Base-by-base conservation (phyloP, 2,113 vertebrate species). In the Siniperca chuatsi region DNA sequence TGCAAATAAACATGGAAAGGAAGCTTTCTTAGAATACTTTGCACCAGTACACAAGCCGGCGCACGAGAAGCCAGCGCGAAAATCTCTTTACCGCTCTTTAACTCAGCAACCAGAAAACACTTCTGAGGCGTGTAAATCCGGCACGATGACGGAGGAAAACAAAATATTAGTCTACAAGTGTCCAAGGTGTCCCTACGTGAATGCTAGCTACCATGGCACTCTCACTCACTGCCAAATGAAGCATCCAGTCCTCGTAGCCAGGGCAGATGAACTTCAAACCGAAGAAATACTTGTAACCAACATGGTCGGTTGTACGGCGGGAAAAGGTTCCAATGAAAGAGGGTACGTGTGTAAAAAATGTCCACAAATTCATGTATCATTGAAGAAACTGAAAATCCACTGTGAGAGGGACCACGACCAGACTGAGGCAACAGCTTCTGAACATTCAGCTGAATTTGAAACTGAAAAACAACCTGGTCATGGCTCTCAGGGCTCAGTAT, bases 211-310 rank as follows among this genome's bases (percentile, higher is more conserved):
- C 89, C 97, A 98, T 0, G 97, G 98, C 0, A 96, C 96, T 37
- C 96, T 98, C 70, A 97, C 97, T 73, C 98, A 99, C 91, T 98
- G 97, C 92, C 97, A 98, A 92, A 98, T 97, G 90, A 91, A 91
- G 46, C 98, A 98, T 67, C 97, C 98, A 0, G 84, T 87, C 0
- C 4, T 97, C n/a, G 92, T 95, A 68, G 96, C 96, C 87, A 96
- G 96, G 0, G 96, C 96, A 2, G 96, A 97, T 78, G 94, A 95
- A 71, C 97, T 99, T 13, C 94, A 96, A 70, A 96, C 96, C 0
- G 93, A 94, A 0, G 96, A 97, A 81, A 95, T 97, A 5, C 90
- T 96, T 40, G 91, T 92, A 40, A 84, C 94, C 1, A 72, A 95
- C 82, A 94, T 96, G 89, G 94, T 96, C 0, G 92, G 95, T 0